Percentiles rank a stretch among this genome's conserved stretches.
Conservation (phyloP, 2,888 invertebrate species). For the Tinea trinotella region DNA sequence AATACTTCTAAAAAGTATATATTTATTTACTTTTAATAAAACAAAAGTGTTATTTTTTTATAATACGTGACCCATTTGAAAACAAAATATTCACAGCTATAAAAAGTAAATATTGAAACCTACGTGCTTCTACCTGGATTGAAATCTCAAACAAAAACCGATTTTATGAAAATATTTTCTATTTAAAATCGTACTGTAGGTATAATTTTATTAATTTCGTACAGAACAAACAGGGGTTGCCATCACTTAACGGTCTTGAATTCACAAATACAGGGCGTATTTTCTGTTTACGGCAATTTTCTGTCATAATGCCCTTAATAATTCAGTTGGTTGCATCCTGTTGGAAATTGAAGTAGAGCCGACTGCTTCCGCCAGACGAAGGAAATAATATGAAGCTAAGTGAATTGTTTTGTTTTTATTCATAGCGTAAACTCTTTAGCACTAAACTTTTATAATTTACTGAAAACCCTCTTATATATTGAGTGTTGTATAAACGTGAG, state of each 20-base stretch:
- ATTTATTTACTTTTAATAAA: too few relatives aligned
- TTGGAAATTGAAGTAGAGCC: constrained; percentile 33
- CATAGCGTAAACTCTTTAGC: not conserved
- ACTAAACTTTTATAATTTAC: not conserved
- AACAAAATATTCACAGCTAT: not conserved
- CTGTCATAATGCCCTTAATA: constrained; percentile 42
- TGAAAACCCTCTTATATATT: not conserved
- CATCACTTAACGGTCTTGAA: constrained; percentile 5
- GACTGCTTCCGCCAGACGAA: constrained; percentile 23
- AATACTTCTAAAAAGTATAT: too few relatives aligned
- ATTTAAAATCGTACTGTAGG: not conserved
- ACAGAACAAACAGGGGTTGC: not conserved
- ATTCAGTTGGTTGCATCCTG: constrained; percentile 40
- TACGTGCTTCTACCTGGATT: not conserved
- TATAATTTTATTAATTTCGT: constrained; percentile 13
- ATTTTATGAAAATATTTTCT: not conserved
- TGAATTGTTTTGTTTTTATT: constrained; percentile 17
- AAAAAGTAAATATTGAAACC: not conserved
- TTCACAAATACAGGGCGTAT: constrained; percentile 9
- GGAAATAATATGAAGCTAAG: constrained; percentile 6
- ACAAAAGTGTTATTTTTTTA: too few relatives aligned
- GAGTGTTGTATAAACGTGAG: not conserved
- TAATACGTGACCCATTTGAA: too few relatives aligned
- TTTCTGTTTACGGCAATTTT: constrained; percentile 32
- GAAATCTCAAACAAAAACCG: not conserved